Evolutionary conservation across 2,113 vertebrate genomes (phyloP).

Genomic region (Crotophaga sulcirostris): DNA sequence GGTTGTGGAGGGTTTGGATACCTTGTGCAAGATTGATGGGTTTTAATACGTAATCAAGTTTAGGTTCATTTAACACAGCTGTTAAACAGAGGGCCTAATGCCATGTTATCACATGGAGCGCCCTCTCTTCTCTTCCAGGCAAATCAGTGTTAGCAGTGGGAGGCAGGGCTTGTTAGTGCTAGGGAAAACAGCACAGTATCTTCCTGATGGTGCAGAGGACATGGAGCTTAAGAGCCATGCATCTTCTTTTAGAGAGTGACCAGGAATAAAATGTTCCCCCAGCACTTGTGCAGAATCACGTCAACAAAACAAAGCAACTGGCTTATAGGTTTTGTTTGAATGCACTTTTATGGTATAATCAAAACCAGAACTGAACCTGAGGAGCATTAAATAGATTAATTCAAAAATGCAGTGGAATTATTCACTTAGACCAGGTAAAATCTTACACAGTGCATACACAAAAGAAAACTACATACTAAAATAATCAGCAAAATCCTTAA

Average conservation of each 20-base stretch:
- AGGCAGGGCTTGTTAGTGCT: neutral
- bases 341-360: neutral
- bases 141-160: slow-evolving; percentile 41
- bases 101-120: slow-evolving; percentile 26
- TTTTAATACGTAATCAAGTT: slow-evolving; percentile 60
- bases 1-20: slow-evolving; percentile 57
- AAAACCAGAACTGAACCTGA: neutral
- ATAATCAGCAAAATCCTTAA: neutral
- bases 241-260: neutral
- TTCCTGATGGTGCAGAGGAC: neutral
- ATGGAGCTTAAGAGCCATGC: neutral
- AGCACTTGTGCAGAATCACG: neutral
- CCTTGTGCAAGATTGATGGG: slow-evolving; percentile 58
- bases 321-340: neutral
- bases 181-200: neutral
- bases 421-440: neutral
- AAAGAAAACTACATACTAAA: neutral
- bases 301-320: neutral
- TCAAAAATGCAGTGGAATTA: neutral
- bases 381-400: neutral
- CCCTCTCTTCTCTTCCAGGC: slow-evolving; percentile 14
- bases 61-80: slow-evolving; percentile 65
- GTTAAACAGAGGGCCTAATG: slow-evolving; percentile 33
- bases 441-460: neutral
- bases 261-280: neutral